A percentile compares a stretch with the other conserved stretches of the same genome.
phyloP scores from a whole-genome alignment of 2,888 invertebrate species.

The Cataglyphis rosenhaueri region DNA sequence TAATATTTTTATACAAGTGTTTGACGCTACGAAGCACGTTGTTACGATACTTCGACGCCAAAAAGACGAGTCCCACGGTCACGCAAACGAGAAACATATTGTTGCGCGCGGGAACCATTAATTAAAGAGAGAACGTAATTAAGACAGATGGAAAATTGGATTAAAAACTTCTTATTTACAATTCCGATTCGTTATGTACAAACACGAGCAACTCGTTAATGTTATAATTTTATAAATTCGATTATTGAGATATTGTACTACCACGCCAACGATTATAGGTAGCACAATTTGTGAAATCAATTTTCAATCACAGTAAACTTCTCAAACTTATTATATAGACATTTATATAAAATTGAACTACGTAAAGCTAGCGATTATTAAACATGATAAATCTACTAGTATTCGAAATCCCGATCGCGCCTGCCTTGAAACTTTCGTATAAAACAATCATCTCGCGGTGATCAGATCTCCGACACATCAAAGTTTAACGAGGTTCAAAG shows the following conservation, averaged over 20 bases:
- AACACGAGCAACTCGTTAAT: not conserved
- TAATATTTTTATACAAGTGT: slow-evolving; percentile 79
- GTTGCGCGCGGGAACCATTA: slow-evolving; percentile 76
- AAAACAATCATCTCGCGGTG: slow-evolving; percentile 65
- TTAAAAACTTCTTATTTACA: slow-evolving; percentile 60
- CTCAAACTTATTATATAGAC: not conserved
- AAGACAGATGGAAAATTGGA: slow-evolving; percentile 13
- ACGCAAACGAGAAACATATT: slow-evolving; percentile 83
- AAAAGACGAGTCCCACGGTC: slow-evolving; percentile 82
- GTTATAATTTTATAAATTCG: slow-evolving; percentile 22
- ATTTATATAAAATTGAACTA: slow-evolving; percentile 23
- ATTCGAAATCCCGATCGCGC: slow-evolving; percentile 39
- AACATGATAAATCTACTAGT: slow-evolving; percentile 36
- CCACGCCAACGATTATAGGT: not conserved
- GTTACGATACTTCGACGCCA: slow-evolving; percentile 83
- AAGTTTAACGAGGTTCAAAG: slow-evolving; percentile 71
- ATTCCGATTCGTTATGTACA: slow-evolving; percentile 45
- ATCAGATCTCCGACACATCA: slow-evolving; percentile 32
- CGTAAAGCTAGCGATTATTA: not conserved
- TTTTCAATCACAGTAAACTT: slow-evolving; percentile 30
- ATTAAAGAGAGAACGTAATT: slow-evolving; percentile 54
- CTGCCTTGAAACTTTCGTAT: slow-evolving; percentile 46
- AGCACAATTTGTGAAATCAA: not conserved
- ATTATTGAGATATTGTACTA: slow-evolving; percentile 2
- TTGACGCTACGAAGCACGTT: slow-evolving; percentile 82